Base-by-base conservation (phyloP, 2,888 invertebrate species). In the Mantis religiosa region DNA sequence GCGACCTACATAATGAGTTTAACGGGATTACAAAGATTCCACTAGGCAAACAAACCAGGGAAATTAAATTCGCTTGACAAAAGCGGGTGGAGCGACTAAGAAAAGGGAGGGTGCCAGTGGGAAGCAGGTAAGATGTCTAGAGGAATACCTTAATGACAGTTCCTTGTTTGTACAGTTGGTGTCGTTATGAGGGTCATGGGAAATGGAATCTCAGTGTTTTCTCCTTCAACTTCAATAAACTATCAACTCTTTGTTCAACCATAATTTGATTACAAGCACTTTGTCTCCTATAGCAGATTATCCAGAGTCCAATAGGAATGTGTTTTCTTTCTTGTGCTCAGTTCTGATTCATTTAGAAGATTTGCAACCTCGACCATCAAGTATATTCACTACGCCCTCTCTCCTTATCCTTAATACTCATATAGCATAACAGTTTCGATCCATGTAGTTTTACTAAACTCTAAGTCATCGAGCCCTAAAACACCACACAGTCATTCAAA, bases 21-120 rank as follows among this genome's bases (percentile, higher is more conserved):
- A 88, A 84, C 84, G 30, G 84, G 88, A 88, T 88, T 84, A 88
- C 81, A 84, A 83, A 84, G 81, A 88, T 83, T 71, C 20, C 54
- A 27, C 30, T 88, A 14, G 27, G 71, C 88, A 84, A 84, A 84
- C 81, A 88, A 83, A 88, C 81, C 88, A 81, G 81, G 84, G 71
- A 84, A 84, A 88, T 84, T 71, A 88, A 88, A 88, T 47, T 88
- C 84, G 71, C 54, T 84, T 84, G 54, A 84, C 84, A 84, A 88
- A 84, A 88, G 84, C 85, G 15, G 27, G 34, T 84, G 84, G 84
- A 84, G 25, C 54, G 54, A 71, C 54, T 71, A 71, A 71, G 54
- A 71, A 71, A 71, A 41, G 54, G 86, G 28, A 15, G 86, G 47
- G 54, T 28, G 28, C 54, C 20, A 71, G 54, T 25, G 54, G 25